Base-by-base conservation (phyloP, 2,113 vertebrate genomes). In the Agapornis roseicollis region DNA sequence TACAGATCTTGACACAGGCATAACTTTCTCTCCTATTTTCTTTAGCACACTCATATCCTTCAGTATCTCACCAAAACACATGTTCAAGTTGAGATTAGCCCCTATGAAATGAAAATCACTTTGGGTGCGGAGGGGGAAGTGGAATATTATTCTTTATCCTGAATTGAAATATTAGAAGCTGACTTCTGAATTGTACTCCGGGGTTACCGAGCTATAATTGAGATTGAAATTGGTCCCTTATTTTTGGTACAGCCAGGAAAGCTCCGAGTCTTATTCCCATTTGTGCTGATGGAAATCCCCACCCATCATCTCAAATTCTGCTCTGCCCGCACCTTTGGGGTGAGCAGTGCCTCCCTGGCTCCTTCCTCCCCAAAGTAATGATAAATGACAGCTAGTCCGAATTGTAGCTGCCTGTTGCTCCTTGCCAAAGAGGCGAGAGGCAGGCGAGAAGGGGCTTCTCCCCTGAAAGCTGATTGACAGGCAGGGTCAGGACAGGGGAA, bases 401-500 rank as follows among this genome's bases (percentile, higher is more conserved):
- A 83, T 76, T 80, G 68, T 25, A 92, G 94, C 88, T 91, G 95
- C 89, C 95, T 88, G 64, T 29, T 50, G 69, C 89, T 56, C 74
- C 92, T 94, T 28, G 44, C 68, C 17, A 1, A 80, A 52, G 94
- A 93, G 94, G 80, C 2, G 56, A 92, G 87, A 77, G 88, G 77
- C n/a, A 68, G 89, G 27, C 7, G 58, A 79, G 87, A 95, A 96
- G 92, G 95, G 93, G 77, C n/a, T 93, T 68, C 85, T 89, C 52
- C 49, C 85, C 84, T 6, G 9, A 55, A 25, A 73, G 42, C 44
- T 98, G 98, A 99, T 96, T 97, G 98, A 98, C 98, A 96, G 95
- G 87, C 7, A 0, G 97, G 98, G 98, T 98, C 98, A 98, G 95
- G 97, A 93, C 90, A 93, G 98, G 97, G 91, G 94, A 97, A 97